Evolutionary conservation across 2,797 vertebrate genomes (phyloP), one percentile per base, ranked within the genome.

Genomic region (Scarus forsteni): DNA sequence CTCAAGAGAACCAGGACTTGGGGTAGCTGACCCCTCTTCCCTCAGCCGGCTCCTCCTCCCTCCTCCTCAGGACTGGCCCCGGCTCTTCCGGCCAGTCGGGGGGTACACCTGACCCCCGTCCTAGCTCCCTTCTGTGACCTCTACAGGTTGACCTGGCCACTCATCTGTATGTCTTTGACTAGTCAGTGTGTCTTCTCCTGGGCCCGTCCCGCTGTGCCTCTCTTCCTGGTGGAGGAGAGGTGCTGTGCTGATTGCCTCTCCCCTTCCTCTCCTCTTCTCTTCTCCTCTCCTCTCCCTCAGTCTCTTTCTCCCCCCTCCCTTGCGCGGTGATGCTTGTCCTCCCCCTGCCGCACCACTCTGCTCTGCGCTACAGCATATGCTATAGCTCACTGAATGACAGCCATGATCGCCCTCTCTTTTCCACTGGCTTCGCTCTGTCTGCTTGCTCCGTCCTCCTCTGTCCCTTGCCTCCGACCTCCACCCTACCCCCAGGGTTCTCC

Each of bases 381-480:
- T 93, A 89, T 91, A 89, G 85, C 88, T 92, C 92, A 92, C 87
- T 74, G 77, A 78, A 73, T 89, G 89, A 92, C 91, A 93, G 86
- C 85, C 89, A 89, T 92, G 84, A 88, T 91, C 83, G 65, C 72
- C 85, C 76, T 79, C 84, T 81, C 79, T 79, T 72, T 77, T 85
- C 77, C 66, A 58, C 78, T 80, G 59, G 69, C 63, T 74, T 76
- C 63, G 75, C 65, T 74, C 73, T 35, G 36, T 66, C 27, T 27
- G 27, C 27, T 27, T 85, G 74, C 71, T 66, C 54, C 48, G 53
- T 68, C 66, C 61, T 75, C 62, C 46, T 63, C 69, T 79, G 58
- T 52, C 75, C 59, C 81, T 27, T 79, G 62, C 51, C 77, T 67
- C 73, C 54, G 84, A 82, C 85, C 84, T 84, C 87, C 85, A 72